Percentiles rank a stretch among this genome's conserved stretches.
Evolutionary conservation across 2,113 vertebrate species (phyloP).

Genomic region (Saguinus imperator): DNA sequence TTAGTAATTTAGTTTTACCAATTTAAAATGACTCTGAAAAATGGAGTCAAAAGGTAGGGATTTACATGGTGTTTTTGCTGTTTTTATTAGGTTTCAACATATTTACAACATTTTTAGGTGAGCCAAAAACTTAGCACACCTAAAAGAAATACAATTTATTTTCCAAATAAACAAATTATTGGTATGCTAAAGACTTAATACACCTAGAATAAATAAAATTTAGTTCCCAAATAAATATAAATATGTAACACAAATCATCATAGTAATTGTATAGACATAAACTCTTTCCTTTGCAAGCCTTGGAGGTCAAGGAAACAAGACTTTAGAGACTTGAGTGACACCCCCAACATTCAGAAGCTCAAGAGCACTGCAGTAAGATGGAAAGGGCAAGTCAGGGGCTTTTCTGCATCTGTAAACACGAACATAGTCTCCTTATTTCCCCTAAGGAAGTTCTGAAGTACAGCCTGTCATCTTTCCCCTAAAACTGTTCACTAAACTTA

Average conservation of each 20-base stretch:
- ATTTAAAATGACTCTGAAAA: constrained; percentile 9
- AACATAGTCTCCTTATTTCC: background rate
- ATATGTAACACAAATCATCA: background rate
- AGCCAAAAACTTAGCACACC: too few relatives aligned
- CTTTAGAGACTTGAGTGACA: background rate
- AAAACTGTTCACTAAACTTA: background rate
- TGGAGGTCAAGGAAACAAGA: background rate
- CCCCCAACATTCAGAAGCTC: background rate
- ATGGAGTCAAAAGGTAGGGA: background rate
- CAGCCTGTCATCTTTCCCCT: background rate
- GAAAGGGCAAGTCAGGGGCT: background rate
- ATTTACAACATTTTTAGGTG: background rate
- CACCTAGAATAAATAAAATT: too few relatives aligned
- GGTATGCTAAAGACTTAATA: too few relatives aligned
- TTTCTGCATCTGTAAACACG: background rate
- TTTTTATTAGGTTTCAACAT: background rate
- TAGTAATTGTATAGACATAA: background rate
- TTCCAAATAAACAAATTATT: too few relatives aligned
- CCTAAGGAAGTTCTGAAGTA: background rate
- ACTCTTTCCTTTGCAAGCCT: background rate
- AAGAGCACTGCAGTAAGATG: background rate
- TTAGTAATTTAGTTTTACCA: background rate
- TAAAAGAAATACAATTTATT: too few relatives aligned
- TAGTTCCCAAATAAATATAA: background rate
- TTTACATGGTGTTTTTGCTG: background rate